Evolutionary conservation across 1,140 invertebrate genomes (phyloP), one percentile per base, ranked within the genome.

Genomic region (Drosophila pectinifera): DNA sequence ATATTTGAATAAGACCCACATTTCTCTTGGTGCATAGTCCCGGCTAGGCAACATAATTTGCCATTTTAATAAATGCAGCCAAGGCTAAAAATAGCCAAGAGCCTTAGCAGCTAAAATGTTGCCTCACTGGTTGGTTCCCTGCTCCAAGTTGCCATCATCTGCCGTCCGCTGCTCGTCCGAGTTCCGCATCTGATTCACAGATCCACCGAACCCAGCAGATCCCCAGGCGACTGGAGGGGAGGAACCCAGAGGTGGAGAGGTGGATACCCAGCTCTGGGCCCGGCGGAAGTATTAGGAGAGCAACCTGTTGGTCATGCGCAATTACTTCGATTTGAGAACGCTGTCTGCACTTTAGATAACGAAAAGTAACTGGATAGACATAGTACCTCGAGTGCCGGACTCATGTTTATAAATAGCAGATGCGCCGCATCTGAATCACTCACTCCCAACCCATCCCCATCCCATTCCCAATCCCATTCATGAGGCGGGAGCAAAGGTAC

Each of bases 21-120:
- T 75, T 36, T 38, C 42, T 16, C 8, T 13, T 28, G 14, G 51
- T 39, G 34, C 18, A 58, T n/a, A 69, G 45, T 49, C 41, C 73
- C 43, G 22, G 38, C 26, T 2, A 36, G 51, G 43, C 59, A 56
- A 20, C 51, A 75, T 88, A 88, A 89, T 85, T 81, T 85, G 80
- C 80, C 82, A 83, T 89, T 89, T 89, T 84, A 89, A 89, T 89
- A 89, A 89, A 89, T 78, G 77, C 79, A 86, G 69, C 62, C 70
- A 43, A 13, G 43, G 46, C 83, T 86, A 86, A 83, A 89, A 89
- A 89, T 86, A 86, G 84, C 65, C 41, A 55, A 16, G 49, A 58
- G 34, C 49, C 49, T n/a, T 3, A 36, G 54, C 63, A 58, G 59
- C 65, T 58, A 56, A 86, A 88, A 86, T 88, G 83, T 86, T 88